These are phyloP conservation scores for Spermophilus dauricus DNA, from an alignment of 2,113 vertebrate species.

Conservation along the genomic window DNA sequence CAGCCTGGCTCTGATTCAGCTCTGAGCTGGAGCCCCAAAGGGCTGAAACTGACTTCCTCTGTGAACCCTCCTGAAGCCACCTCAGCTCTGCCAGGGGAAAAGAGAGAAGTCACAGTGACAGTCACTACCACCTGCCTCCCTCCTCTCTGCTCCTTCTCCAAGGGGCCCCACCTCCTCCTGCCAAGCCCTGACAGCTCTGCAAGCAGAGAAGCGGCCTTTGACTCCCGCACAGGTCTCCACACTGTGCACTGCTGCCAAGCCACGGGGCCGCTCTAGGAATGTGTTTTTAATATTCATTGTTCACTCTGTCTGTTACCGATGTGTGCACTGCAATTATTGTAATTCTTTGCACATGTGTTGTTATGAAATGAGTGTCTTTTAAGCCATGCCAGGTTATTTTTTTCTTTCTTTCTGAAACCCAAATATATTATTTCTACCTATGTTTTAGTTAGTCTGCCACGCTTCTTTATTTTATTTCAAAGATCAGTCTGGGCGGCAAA, in stretches of 20 bases:
- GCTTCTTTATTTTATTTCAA: conserved; percentile 81
- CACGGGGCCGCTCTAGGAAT: conserved; percentile 84
- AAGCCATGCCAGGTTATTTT: conserved; percentile 87
- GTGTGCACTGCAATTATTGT: conserved; percentile 87
- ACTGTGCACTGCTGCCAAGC: conserved; percentile 78
- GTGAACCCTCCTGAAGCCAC: conserved; percentile 66
- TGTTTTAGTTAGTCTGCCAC: conserved; percentile 85
- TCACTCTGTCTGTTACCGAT: conserved; percentile 87
- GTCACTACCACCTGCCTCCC: neutral
- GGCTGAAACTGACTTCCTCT: conserved; percentile 74
- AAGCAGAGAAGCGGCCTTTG: conserved; percentile 67
- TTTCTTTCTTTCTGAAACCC: conserved; percentile 76
- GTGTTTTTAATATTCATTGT: conserved; percentile 90
- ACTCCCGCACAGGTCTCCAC: conserved; percentile 69
- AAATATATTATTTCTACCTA: conserved; percentile 89
- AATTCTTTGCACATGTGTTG: conserved; percentile 90
- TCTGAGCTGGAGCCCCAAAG: conserved; percentile 75
- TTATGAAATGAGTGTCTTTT: conserved; percentile 89
- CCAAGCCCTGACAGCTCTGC: conserved; percentile 74
- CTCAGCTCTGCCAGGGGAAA: conserved; percentile 8
- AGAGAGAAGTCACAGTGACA: conserved; percentile 41
- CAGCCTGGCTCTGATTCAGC: conserved; percentile 51
- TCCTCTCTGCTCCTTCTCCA: neutral
- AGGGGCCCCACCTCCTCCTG: conserved; percentile 55
- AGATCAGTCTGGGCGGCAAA: conserved; percentile 82